Evolutionary conservation across 2,888 invertebrate genomes (phyloP).

Genomic region (Rhamphomyia laevipes): DNA sequence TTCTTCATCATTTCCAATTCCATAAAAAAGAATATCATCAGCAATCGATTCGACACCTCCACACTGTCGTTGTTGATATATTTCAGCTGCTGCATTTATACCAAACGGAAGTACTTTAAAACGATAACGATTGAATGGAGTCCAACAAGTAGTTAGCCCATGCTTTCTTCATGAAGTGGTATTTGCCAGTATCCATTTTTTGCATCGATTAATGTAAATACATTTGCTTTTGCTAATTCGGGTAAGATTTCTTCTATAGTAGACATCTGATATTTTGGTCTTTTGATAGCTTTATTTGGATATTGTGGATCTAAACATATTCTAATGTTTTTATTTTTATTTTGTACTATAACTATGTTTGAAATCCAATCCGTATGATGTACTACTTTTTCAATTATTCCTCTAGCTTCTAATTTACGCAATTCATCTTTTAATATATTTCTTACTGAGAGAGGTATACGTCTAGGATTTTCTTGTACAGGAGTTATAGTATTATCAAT

Average conservation of each 20-base stretch:
- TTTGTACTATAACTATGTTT: slow-evolving; percentile 5
- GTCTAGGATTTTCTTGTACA: too few relatives aligned
- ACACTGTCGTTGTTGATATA: slow-evolving; percentile 17
- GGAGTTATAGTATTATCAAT: too few relatives aligned
- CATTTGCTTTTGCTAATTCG: slow-evolving; percentile 15
- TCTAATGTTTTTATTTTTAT: slow-evolving; percentile 18
- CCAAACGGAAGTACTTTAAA: slow-evolving; percentile 17
- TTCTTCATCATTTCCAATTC: too few relatives aligned
- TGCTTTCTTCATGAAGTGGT: slow-evolving; percentile 22
- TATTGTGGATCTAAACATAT: slow-evolving; percentile 21
- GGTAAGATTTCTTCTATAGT: slow-evolving; percentile 17
- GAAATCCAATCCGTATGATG: slow-evolving; percentile 4
- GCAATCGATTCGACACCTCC: slow-evolving; percentile 15
- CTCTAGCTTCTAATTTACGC: neutral
- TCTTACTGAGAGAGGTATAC: slow-evolving; percentile 4
- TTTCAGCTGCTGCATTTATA: slow-evolving; percentile 17
- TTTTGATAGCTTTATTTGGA: slow-evolving; percentile 15
- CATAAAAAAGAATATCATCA: too few relatives aligned
- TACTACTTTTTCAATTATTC: slow-evolving; percentile 2
- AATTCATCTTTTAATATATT: neutral
- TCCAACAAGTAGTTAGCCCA: slow-evolving; percentile 22
- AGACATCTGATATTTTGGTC: slow-evolving; percentile 15
- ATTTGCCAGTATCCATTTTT: slow-evolving; percentile 15
- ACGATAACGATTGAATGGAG: slow-evolving; percentile 8
- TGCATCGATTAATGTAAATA: slow-evolving; percentile 17